phyloP scores from a whole-genome alignment of 2,113 vertebrate genomes.

The Nesoenas mayeri region DNA sequence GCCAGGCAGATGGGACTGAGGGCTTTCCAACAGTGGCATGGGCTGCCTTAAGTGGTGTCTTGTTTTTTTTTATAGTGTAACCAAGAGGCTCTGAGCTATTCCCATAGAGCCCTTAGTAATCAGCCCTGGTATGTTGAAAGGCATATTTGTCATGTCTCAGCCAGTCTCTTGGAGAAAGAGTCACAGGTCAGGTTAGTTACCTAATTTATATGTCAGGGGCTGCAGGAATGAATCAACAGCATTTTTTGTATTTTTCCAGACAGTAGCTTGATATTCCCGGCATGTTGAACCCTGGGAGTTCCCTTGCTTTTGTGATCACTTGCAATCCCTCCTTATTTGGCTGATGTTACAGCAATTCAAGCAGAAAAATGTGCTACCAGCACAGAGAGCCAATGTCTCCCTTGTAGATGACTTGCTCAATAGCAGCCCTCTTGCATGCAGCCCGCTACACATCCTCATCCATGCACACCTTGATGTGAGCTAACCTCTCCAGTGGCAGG shows the following conservation, averaged over 20 bases:
- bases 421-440: neutral
- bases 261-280: slow-evolving; percentile 20
- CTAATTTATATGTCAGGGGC: slow-evolving; percentile 67
- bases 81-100: neutral
- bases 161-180: slow-evolving; percentile 41
- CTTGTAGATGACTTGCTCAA: neutral
- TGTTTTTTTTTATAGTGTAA: neutral
- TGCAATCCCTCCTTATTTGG: slow-evolving; percentile 7
- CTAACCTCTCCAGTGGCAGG: neutral
- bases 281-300: slow-evolving; percentile 43
- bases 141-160: slow-evolving; percentile 67
- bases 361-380: neutral
- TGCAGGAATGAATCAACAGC: slow-evolving; percentile 47
- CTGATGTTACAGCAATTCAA: slow-evolving; percentile 17
- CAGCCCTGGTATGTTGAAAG: slow-evolving; percentile 56
- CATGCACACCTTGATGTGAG: accelerated
- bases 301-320: slow-evolving; percentile 26
- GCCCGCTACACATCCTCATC: neutral
- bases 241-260: slow-evolving; percentile 30
- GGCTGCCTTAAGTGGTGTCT: neutral
- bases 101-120: slow-evolving; percentile 7
- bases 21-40: neutral
- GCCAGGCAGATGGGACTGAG: neutral
- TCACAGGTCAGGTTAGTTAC: slow-evolving; percentile 61
- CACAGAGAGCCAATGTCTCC: accelerated